Evolutionary conservation across 2,888 invertebrate species (phyloP).

Genomic region (Priocnemis perturbator): DNA sequence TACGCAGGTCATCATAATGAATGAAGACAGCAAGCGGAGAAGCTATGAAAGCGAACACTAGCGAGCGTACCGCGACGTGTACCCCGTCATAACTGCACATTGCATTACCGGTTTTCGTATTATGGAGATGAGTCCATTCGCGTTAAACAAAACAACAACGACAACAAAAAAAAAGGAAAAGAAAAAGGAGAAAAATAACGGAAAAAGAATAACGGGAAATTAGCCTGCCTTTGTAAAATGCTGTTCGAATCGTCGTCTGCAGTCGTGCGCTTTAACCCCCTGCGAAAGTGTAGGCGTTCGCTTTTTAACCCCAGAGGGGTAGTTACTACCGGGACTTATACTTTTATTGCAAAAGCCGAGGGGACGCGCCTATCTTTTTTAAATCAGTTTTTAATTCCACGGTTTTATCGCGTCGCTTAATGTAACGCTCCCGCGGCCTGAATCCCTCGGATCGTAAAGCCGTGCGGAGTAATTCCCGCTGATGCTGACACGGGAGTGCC

Average conservation of each 20-base stretch:
- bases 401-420: slow-evolving; percentile 45
- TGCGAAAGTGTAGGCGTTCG: slow-evolving; percentile 8
- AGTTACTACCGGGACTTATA: slow-evolving; percentile 40
- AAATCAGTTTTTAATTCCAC: slow-evolving; percentile 50
- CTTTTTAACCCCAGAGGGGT: slow-evolving; percentile 34
- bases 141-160: too few species aligned
- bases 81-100: too few species aligned
- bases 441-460: slow-evolving; percentile 42
- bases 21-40: too few species aligned
- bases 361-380: slow-evolving; percentile 35
- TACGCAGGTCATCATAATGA: too few species aligned
- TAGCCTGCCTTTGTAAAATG: not conserved
- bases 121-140: too few species aligned
- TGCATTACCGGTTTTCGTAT: too few species aligned
- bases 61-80: too few species aligned
- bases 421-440: slow-evolving; percentile 30
- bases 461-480: slow-evolving; percentile 32
- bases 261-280: not conserved
- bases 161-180: too few species aligned
- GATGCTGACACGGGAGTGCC: slow-evolving; percentile 3
- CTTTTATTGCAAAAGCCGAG: slow-evolving; percentile 37
- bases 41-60: too few species aligned
- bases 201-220: too few species aligned
- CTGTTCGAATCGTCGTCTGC: not conserved
- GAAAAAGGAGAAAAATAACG: too few species aligned